phyloP scores from a whole-genome alignment of 2,888 invertebrate species.

The Fabriciana adippe region DNA sequence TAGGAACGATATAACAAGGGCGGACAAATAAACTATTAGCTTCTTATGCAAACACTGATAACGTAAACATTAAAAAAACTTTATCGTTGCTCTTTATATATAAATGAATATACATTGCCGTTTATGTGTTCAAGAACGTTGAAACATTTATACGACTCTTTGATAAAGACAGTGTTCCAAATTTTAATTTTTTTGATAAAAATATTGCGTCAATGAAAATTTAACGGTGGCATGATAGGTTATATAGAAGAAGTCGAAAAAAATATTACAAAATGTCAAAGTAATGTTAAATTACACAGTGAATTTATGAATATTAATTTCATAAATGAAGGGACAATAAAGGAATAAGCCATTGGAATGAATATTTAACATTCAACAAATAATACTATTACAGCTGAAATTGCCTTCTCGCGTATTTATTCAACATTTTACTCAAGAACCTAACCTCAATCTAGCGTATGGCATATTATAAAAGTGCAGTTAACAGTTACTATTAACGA shows the following conservation, averaged over 20 bases:
- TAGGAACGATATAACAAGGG: neutral
- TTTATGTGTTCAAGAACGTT: no score
- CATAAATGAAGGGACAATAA: neutral
- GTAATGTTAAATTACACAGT: neutral
- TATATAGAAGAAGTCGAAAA: no score
- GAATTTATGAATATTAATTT: neutral
- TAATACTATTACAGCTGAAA: neutral
- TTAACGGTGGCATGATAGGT: no score
- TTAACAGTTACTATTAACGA: no score
- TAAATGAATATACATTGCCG: no score
- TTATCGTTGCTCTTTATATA: slow-evolving; percentile 1
- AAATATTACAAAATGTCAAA: slow-evolving; percentile 26
- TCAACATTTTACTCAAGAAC: no score
- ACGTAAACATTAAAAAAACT: slow-evolving; percentile 43
- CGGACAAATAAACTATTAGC: slow-evolving; percentile 48
- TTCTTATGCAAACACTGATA: slow-evolving; percentile 52
- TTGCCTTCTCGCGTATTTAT: neutral
- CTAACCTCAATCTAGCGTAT: no score
- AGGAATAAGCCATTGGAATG: neutral
- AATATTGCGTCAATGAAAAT: no score
- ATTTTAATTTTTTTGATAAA: no score
- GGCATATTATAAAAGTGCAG: no score
- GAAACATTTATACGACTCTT: no score
- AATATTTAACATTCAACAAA: neutral
- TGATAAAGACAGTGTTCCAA: no score